Conservation (phyloP, 2,888 invertebrate genomes). For the Galerucella nymphaeae region DNA sequence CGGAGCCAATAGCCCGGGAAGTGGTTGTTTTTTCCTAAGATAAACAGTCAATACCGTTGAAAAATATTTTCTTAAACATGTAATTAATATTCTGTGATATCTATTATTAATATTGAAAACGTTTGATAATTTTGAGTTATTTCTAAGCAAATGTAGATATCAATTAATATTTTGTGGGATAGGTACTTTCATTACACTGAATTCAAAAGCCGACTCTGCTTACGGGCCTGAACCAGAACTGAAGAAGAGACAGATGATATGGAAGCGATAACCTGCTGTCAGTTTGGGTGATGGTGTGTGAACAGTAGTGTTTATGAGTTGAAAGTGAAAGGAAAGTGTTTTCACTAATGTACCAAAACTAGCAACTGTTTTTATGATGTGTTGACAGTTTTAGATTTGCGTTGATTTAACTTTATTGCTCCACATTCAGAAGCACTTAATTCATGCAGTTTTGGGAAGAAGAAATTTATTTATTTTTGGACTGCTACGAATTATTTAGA, state of each 20-base stretch:
- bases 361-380: slow-evolving; percentile 3
- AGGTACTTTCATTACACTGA: too few species aligned
- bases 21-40: too few species aligned
- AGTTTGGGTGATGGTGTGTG: slow-evolving; percentile 52
- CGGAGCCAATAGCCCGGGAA: too few species aligned
- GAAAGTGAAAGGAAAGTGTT: neutral
- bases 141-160: too few species aligned
- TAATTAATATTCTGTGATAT: too few species aligned
- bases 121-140: too few species aligned
- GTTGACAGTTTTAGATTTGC: neutral
- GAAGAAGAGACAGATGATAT: slow-evolving; percentile 10
- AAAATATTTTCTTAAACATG: too few species aligned
- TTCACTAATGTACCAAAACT: slow-evolving; percentile 1
- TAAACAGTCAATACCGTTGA: too few species aligned
- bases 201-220: slow-evolving; percentile 3
- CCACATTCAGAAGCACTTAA: neutral
- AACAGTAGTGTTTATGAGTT: slow-evolving; percentile 37
- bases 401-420: neutral
- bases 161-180: too few species aligned
- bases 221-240: neutral
- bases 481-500: too few species aligned
- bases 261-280: slow-evolving; percentile 50
- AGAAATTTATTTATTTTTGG: too few species aligned
- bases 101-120: too few species aligned
- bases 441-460: neutral